Base-by-base conservation (phyloP, 2,113 vertebrate species). In the Ciconia maguari region DNA sequence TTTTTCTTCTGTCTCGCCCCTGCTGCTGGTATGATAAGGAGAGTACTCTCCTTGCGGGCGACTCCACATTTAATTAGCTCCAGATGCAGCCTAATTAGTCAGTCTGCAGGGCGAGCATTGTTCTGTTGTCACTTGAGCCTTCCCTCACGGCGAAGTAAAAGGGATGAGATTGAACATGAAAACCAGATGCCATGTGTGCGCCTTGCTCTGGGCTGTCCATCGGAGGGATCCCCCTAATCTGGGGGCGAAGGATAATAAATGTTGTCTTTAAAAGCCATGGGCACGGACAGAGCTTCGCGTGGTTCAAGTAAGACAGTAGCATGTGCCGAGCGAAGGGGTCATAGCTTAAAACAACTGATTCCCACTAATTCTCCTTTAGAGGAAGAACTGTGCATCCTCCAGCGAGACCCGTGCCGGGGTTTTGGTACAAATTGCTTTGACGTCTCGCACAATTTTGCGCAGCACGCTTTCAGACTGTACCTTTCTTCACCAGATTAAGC, bases 61-160 rank as follows among this genome's bases (percentile, higher is more conserved):
- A 97, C 98, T 98, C 98, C 96, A 95, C 60, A 74, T 97, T 98
- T 99, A 99, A 99, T 99, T 97, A 98, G 97, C 99, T 99, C 99
- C 99, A 99, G 99, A 99, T 99, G 99, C 96, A 51, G 89, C 97
- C 98, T 98, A 99, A 99, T 99, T 99, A 98, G 98, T 83, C 95
- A 2, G 93, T 96, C 97, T 97, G 97, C 96, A 85, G 97, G 91
- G 85, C 87, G 42, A 93, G 97, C 97, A 89, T 95, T 96, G 89
- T 95, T 95, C 42, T 42, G 85, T 97, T 95, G 97, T 98, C 98
- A 97, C 97, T 90, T 83, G 97, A 95, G 96, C 97, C 98, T 97
- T 91, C 97, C 93, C 97, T 97, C 92, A 87, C 85, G 71, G 88
- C 75, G 10, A 44, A 85, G 88, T 87, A 95, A 78, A 96, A 89